Base-by-base conservation (phyloP, 1,140 invertebrate genomes). In the Platyscapa corneri region DNA sequence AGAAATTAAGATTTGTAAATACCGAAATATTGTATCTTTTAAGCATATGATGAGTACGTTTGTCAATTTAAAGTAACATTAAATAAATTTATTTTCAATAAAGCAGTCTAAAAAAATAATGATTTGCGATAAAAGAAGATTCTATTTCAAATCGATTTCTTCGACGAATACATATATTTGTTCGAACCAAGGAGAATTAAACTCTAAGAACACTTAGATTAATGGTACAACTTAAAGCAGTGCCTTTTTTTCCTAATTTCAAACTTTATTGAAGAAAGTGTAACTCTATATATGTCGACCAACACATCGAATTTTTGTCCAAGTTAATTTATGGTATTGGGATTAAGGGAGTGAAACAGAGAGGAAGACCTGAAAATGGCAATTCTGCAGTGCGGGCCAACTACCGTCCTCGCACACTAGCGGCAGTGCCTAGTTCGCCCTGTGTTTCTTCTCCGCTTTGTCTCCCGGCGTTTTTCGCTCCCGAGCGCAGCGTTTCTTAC, bases 271-370 rank as follows among this genome's bases (percentile, higher is more conserved):
- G 74, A 67, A 82, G 72, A 49, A 77, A 56, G 80, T 64, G 23
- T 39, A 39, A 12, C 81, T 82, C 32, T 75, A 39, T 75, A 42
- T 65, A 75, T 18, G 72, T 7, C 75, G 34, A 78, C 72, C 65
- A 49, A 65, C 74, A 77, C 81, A 83, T 78, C 75, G 85, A 86
- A 86, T 82, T 83, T 86, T 86, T 86, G 84, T 82, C 84, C 84
- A 64, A 82, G 64, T 89, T 91, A 90, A 91, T 92, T 92, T 91
- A 92, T 90, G 88, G 89, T 83, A 75, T 78, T 89, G 89, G 90
- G 90, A 90, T 90, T 90, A 91, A 88, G 89, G 90, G 90, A 90
- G 88, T 88, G 88, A 89, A 90, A 90, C 88, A 88, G 80, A 56
- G 87, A 82, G 85, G 67, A 39, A 74, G 77, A 79, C 60, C 88